Percentiles rank a stretch among this genome's conserved stretches.
These are phyloP conservation scores for Mormyrus proboscirostris DNA, from an alignment of 2,797 vertebrate genomes.

Conservation along the genomic window DNA sequence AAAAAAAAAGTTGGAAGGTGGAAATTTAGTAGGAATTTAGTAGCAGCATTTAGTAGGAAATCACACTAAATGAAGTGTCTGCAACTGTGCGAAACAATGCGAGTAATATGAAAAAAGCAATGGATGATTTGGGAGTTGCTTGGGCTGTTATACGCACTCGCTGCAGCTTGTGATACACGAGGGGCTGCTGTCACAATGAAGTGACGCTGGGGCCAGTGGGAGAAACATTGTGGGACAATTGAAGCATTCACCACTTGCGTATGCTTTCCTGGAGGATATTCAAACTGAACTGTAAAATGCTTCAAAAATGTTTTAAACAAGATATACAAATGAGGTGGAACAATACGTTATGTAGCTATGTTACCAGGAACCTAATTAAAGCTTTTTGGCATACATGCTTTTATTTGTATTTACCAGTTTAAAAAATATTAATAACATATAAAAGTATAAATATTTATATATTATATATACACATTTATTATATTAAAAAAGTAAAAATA, in stretches of 20 bases:
- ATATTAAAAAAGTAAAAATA: too few relatives aligned
- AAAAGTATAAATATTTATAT: too few relatives aligned
- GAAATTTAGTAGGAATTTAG: too few relatives aligned
- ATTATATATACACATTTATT: too few relatives aligned
- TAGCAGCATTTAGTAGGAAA: neutral
- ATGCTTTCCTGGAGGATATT: neutral
- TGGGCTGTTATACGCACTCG: too few relatives aligned
- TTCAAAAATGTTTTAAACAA: neutral
- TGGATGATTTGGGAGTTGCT: neutral
- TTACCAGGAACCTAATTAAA: neutral
- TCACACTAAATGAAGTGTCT: neutral
- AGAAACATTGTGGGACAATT: neutral
- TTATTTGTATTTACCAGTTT: neutral
- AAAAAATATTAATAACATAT: too few relatives aligned
- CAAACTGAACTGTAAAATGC: neutral
- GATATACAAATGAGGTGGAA: neutral
- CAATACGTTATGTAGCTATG: neutral
- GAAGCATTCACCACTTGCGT: too few relatives aligned
- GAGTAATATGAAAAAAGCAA: neutral
- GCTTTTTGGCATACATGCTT: too few relatives aligned
- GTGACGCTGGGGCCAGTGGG: neutral
- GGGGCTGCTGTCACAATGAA: neutral
- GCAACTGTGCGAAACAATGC: neutral
- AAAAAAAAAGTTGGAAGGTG: too few relatives aligned
- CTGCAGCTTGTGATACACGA: neutral